Base-by-base conservation (phyloP, 2,797 vertebrate species). In the Streptopelia turtur region DNA sequence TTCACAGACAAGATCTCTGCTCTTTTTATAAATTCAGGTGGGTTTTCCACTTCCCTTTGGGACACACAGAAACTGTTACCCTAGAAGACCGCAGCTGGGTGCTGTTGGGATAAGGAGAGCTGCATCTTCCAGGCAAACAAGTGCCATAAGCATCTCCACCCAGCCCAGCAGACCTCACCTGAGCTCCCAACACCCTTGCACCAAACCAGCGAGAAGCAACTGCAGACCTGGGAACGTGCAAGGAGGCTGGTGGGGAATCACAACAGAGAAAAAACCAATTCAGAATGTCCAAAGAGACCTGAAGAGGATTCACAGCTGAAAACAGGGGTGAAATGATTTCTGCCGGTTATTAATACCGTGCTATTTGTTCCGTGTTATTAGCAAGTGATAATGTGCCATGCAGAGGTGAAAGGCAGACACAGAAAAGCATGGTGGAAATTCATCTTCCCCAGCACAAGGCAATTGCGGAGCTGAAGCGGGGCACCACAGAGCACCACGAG, bases 331-430 rank as follows among this genome's bases (percentile, higher is more conserved):
- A 92, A 92, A 92, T 74, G 74, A 76, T 82, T 82, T 79, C 66
- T 90, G 85, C 70, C 3, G 11, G 88, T 85, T 93, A 57, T 94
- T 77, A 93, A 93, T 28, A 68, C 77, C 15, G 1, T 27, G 71
- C 84, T 87, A 35, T 93, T 93, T 92, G 71, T 74, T 80, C 90
- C 78, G 1, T 89, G 87, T 60, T 83, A 80, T 94, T 90, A 94
- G 86, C 83, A 68, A 87, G 86, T 11, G 75, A 70, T 78, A 80
- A 91, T 50, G 78, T 90, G 94, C 60, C 49, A 28, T 13, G 86
- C 81, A 92, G 90, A 93, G 86, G 81, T 90, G 92, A 94, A 65
- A 64, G 69, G 91, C 93, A 95, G 52, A 79, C 7, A 45, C 78
- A 72, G 93, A 91, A 79, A 70, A 33, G 28, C 60, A 17, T 3